These are phyloP conservation scores for Rana temporaria DNA, from an alignment of 2,113 vertebrate species.

Conservation along the genomic window DNA sequence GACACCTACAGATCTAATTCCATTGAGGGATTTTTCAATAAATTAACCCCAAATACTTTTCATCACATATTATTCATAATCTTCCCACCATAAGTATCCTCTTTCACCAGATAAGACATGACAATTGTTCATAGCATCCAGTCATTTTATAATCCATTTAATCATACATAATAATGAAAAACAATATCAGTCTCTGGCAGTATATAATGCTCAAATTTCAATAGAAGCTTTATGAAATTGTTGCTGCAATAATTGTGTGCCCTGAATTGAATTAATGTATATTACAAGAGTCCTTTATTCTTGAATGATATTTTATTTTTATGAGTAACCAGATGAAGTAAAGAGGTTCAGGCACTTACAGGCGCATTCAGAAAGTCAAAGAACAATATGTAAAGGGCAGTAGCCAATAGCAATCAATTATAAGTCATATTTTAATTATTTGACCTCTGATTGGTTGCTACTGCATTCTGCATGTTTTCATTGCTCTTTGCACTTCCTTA, in stretches of 20 bases:
- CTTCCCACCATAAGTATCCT: not conserved
- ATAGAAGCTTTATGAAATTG: not conserved
- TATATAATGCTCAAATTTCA: conserved; percentile 7
- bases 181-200: conserved; percentile 23
- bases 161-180: not conserved
- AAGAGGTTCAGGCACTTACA: too few species aligned
- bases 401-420: too few species aligned
- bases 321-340: too few species aligned
- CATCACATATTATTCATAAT: not conserved
- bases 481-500: too few species aligned
- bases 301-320: not conserved
- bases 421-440: too few species aligned
- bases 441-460: too few species aligned
- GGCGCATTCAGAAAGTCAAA: too few species aligned
- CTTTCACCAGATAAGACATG: not conserved
- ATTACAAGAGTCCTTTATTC: not conserved
- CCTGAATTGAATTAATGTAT: not conserved
- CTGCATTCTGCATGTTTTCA: too few species aligned
- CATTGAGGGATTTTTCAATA: not conserved
- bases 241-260: not conserved
- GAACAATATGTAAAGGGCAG: too few species aligned
- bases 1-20: not conserved
- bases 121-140: not conserved
- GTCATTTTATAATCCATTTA: conserved; percentile 15
- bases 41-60: not conserved